Evolutionary conservation across 2,888 invertebrate species (phyloP).

Genomic region (Lacanobia oleracea): DNA sequence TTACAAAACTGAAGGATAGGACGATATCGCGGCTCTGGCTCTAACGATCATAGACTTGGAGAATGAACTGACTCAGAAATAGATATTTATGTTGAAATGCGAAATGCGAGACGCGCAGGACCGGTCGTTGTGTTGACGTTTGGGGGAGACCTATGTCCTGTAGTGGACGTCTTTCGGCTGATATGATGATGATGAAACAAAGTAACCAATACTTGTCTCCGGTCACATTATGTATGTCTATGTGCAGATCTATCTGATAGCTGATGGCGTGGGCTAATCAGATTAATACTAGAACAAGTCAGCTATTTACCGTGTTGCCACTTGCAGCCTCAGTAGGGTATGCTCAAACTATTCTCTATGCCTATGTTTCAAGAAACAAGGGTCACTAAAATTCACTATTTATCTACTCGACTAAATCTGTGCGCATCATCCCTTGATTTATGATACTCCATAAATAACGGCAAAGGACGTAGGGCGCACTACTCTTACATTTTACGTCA

Average conservation of each 20-base stretch:
- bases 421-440: conserved; percentile 64
- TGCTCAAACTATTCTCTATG: not conserved
- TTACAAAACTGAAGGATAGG: conserved; percentile 10
- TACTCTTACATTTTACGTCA: conserved; percentile 37
- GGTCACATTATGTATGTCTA: too few species aligned
- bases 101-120: too few species aligned
- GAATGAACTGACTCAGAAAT: too few species aligned
- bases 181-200: too few species aligned
- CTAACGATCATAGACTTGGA: too few species aligned
- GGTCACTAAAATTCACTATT: conserved; percentile 68
- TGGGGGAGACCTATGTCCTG: too few species aligned
- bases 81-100: too few species aligned
- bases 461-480: conserved; percentile 38
- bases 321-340: not conserved
- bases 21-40: not conserved
- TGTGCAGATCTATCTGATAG: too few species aligned
- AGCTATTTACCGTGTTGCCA: not conserved
- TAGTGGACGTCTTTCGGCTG: too few species aligned
- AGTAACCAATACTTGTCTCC: too few species aligned
- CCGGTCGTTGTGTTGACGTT: too few species aligned
- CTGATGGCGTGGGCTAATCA: too few species aligned
- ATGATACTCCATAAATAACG: conserved; percentile 54
- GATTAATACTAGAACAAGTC: not conserved
- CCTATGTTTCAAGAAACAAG: conserved; percentile 66
- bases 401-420: conserved; percentile 63